Evolutionary conservation across 2,888 invertebrate species (phyloP).

Genomic region (Drosophila aldrichi): DNA sequence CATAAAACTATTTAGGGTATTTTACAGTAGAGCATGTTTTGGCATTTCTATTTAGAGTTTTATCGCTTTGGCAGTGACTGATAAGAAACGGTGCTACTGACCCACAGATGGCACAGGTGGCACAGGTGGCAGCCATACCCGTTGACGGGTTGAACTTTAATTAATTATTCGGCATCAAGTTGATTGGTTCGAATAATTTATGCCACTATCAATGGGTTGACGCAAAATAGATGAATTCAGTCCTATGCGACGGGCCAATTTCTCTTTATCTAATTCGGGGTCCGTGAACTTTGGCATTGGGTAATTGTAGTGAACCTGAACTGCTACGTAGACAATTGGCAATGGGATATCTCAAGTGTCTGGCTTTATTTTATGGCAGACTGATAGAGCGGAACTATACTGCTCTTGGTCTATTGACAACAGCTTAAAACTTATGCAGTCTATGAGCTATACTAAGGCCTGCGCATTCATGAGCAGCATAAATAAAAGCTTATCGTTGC

Average conservation of each 20-base stretch:
- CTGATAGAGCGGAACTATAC: neutral
- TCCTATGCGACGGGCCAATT: neutral
- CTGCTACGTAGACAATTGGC: constrained; percentile 3
- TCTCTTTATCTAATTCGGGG: constrained; percentile 17
- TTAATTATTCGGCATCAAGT: constrained; percentile 22
- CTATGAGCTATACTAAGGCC: neutral
- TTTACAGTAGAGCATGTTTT: neutral
- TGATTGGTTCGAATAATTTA: constrained; percentile 11
- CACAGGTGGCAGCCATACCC: neutral
- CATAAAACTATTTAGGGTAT: neutral
- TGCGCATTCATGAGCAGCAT: constrained; percentile 4
- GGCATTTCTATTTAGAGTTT: neutral
- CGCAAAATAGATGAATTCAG: neutral
- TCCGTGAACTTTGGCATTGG: constrained; percentile 16
- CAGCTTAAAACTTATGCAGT: neutral
- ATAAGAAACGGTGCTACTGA: constrained; percentile 7
- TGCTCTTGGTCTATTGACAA: neutral
- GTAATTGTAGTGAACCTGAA: neutral
- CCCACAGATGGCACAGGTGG: constrained; percentile 7
- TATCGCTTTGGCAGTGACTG: neutral
- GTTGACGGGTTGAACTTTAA: constrained; percentile 8
- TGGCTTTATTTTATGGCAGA: neutral
- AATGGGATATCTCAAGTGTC: constrained; percentile 1
- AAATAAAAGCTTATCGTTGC: neutral
- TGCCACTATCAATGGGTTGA: constrained; percentile 6